Evolutionary conservation across 2,888 invertebrate genomes (phyloP), one percentile per base, ranked within the genome.

Genomic region (Teleiodes luculella): DNA sequence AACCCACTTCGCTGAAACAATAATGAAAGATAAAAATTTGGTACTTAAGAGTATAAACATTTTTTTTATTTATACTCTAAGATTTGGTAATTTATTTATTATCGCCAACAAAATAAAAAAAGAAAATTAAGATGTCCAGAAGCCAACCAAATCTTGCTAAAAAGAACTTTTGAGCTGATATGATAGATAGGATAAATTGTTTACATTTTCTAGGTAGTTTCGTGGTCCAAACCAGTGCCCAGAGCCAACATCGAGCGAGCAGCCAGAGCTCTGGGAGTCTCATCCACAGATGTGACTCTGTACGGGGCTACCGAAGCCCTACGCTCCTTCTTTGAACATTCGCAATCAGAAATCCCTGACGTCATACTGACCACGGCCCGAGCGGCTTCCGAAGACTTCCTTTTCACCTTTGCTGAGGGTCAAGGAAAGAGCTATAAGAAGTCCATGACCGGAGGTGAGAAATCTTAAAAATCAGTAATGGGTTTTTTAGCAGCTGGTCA

Each of bases 151-250:
- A n/a, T n/a, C n/a, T n/a, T n/a, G n/a, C n/a, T n/a, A n/a, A n/a
- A n/a, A n/a, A n/a, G n/a, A n/a, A n/a, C n/a, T n/a, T n/a, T n/a
- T n/a, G n/a, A n/a, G n/a, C n/a, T n/a, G n/a, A n/a, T n/a, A n/a
- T n/a, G n/a, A n/a, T n/a, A n/a, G n/a, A n/a, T n/a, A n/a, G n/a
- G n/a, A n/a, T n/a, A n/a, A n/a, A n/a, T n/a, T n/a, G n/a, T 36
- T n/a, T 18, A 13, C 10, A n/a, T 55, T 59, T 28, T 59, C 0
- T 55, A 88, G 88, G 92, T 93, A 1, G 92, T 93, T 2, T 91
- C 93, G 0, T 95, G 95, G 94, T 94, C 94, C 0, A 91, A 92
- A 0, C 91, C 93, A 0, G 91, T 94, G 0, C 83, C 92, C 6
- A 78, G 91, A 5, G 91, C 91, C 0, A 76, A 88, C 11, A 79